Evolutionary conservation across 2,797 vertebrate genomes (phyloP), one percentile per base, ranked within the genome.

Genomic region (Coregonus sp.): DNA sequence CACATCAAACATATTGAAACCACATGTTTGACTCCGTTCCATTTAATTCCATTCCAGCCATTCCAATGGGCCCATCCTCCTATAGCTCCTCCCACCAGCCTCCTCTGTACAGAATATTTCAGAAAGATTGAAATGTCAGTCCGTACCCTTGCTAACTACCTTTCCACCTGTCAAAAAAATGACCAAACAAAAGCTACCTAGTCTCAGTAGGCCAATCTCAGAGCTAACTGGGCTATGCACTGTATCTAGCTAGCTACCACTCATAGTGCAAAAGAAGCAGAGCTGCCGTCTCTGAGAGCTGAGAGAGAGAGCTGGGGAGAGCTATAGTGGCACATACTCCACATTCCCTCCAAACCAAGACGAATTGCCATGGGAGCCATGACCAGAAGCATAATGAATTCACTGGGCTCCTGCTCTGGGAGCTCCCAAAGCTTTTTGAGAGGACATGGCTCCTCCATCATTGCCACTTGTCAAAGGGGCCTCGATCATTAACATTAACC

Each of bases 341-440:
- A 47, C 18, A 70, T 70, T 70, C 7, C 37, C 37, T 40, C 35
- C 35, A 70, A 37, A 68, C 66, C 29, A 33, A 68, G 33, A 15
- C 6, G 2, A 68, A 68, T 37, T 33, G 29, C n/a, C 68, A 50
- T 40, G 37, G 68, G 68, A 70, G n/a, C 68, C n/a, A 50, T 47
- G 37, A 47, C 9, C 40, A 70, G 68, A 37, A 70, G n/a, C 70
- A 47, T 61, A 61, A 70, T 76, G 70, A 72, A 72, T 52, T n/a
- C 40, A 50, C 18, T 47, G 29, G 29, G 14, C 56, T 72, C 18
- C 14, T 29, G 59, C 56, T 51, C 68, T 59, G 16, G 1, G 18
- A 56, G 37, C 25, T 63, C 16, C 35, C 25, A 72, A 77, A 77
- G 59, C 70, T 20, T 63, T 20, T 63, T 52, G 40, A 74, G 59